Evolutionary conservation across 2,888 invertebrate genomes (phyloP), one percentile per base, ranked within the genome.

Genomic region (Laothoe populi): DNA sequence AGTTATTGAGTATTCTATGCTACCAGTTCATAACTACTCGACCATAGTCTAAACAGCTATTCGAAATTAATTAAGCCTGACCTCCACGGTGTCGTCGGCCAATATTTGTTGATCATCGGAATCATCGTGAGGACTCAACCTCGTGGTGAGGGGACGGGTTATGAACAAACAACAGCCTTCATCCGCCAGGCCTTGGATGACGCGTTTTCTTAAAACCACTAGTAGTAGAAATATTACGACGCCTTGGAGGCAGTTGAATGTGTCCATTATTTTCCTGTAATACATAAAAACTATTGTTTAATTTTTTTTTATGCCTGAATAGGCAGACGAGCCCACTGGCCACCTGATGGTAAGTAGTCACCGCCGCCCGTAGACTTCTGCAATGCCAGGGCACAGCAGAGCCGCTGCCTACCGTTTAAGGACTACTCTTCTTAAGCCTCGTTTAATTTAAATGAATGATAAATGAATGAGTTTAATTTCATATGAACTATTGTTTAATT

Each of bases 231-330:
- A 95, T 75, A 95, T 95, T 31, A 95, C 82, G 5, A 95, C 80
- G 0, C 95, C 95, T 92, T 95, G 95, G 4, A 95, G 86, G 31
- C 94, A 92, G 84, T 95, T 95, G 73, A 95, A 88, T 10, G 91
- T 90, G 83, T 95, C 95, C 75, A 94, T 94, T 46, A 95, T 87
- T 75, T 92, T 87, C 95, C 95, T 95, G 86, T 10, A 79, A 76
- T 59, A n/a, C 40, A 57, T 24, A 23, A 26, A 2, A 42, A 21
- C 11, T 16, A n/a, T n/a, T n/a, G n/a, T n/a, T n/a, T n/a, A n/a
- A n/a, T n/a, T n/a, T n/a, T n/a, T n/a, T n/a, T n/a, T n/a, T n/a
- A n/a, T n/a, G n/a, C n/a, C n/a, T n/a, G n/a, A n/a, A n/a, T n/a
- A n/a, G n/a, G n/a, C n/a, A n/a, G n/a, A n/a, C n/a, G n/a, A n/a